Base-by-base conservation (phyloP, 2,888 invertebrate species). In the Gnatocerus cornutus region DNA sequence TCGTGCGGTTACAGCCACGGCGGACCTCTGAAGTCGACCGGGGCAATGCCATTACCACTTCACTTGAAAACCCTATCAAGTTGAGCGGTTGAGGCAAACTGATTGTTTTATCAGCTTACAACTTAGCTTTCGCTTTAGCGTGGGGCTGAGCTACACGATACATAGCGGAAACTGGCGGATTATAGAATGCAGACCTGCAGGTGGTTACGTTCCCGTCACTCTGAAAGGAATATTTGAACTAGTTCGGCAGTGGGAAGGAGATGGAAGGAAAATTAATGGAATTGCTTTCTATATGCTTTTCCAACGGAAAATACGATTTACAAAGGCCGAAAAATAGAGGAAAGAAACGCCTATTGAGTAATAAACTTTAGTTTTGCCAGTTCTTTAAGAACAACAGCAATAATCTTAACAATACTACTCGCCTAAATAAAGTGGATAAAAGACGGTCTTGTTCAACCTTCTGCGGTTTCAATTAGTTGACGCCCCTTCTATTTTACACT, bases 221-320 rank as follows among this genome's bases (percentile, higher is more conserved):
- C 67, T 73, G 71, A 74, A 73, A 75, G 73, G 72, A 74, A 73
- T 72, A 73, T 74, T 71, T 69, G 68, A 74, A 71, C 50, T 53
- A 56, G 37, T 56, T 62, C 61, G 53, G 21, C 46, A 41, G 62
- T 65, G 53, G 62, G 58, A 71, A 69, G 64, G 71, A 72, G 70
- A 74, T 62, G 72, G 73, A 73, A 50, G 71, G 67, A 74, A 74
- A 76, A 76, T 78, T 77, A 77, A 78, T 78, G 76, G 76, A 75
- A 75, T 74, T 76, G 77, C 76, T 76, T 77, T 76, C 74, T 72
- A 71, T 63, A 71, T 76, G 73, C 72, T 73, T 71, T 75, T 73
- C 72, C 72, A 61, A 66, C 64, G 48, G 63, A 67, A 72, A 72
- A 72, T 69, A 56, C 53, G 72, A 72, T 72, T 72, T 67, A 67